Evolutionary conservation across 64 coral and sea anemone species (phyloP), one percentile per base, ranked within the genome.

Genomic region (Montipora foliosa): DNA sequence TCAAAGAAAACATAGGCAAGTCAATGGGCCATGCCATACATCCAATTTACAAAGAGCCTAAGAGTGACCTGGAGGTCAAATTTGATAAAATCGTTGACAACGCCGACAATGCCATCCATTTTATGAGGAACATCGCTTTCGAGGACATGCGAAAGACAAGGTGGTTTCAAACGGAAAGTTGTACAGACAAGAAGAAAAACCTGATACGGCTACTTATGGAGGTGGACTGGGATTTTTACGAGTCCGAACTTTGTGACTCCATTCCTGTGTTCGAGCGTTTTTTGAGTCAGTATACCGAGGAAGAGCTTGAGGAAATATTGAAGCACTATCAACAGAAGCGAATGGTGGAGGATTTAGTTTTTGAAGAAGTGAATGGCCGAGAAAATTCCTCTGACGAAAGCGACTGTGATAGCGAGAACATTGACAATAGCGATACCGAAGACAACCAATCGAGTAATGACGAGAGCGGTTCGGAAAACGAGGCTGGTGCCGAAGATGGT

Each of bases 231-330:
- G 92, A 94, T 47, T 96, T 90, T 78, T 90, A 80, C 57, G 95
- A 96, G 46, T 85, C 90, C 8, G 95, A 96, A 10, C 22, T 96
- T 8, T 89, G 80, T 6, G 95, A 96, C 78, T 77, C 74, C 5
- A 93, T 96, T 76, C 95, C 95, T 75, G 91, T 96, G 14, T 96
- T 96, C 48, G 95, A 96, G 48, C 66, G 79, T 17, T 94, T 96
- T 77, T 82, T 96, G 15, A 79, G 70, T 2, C 90, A 94, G 74
- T 74, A 84, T 77, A 92, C 79, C 67, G 74, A 90, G 0, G 74
- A 84, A 6, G 79, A 91, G 0, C 80, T 96, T 8, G 80, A 94
- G 49, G 47, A 22, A 4, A 67, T 91, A 16, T 25, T 89, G 48
- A 17, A 80, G 17, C 12, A 19, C 47, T 94, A 93, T 44, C 60